Evolutionary conservation across 2,888 invertebrate genomes (phyloP), one percentile per base, ranked within the genome.

Genomic region (Ariolimax columbianus): DNA sequence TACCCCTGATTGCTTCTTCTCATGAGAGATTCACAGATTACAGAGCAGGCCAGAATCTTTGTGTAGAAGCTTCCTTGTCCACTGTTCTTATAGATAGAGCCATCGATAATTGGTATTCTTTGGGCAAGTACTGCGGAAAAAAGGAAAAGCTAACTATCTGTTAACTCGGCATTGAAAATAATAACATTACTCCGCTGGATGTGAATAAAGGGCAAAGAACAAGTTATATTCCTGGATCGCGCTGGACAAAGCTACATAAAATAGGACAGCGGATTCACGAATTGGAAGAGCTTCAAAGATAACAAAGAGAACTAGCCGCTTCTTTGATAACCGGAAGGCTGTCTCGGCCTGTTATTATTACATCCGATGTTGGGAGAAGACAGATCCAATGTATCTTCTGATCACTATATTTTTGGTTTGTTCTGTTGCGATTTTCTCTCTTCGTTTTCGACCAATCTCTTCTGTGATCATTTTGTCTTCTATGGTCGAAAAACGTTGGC

Each of bases 101-200:
- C 70, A 81, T 51, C 55, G 38, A 81, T 81, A 81, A 81, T 81
- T 72, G 70, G 72, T 72, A 81, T 81, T 81, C 81, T 81, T 55
- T 51, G n/a, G 55, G 30, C 68, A 26, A 33, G 36, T 72, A 81
- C 66, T 72, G 70, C 72, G 72, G 55, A 81, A 72, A 70, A 81
- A 72, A 72, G 72, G 47, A 59, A n/a, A 59, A 78, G 59, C 63
- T 78, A 78, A 78, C 78, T 78, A 63, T 63, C 78, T 78, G 63
- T 78, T 78, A 63, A 63, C 40, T 63, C 26, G 40, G 11, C 38
- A 78, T 63, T n/a, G 40, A 78, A 78, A 78, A 78, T 78, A 63
- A 78, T 78, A 38, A 78, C 63, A 40, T 78, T 63, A 11, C 38
- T 63, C n/a, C n/a, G 63, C 9, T 30, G 66, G 59, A 63, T 78